Base-by-base conservation (phyloP, 2,888 invertebrate species). In the Chymomyza amoena region DNA sequence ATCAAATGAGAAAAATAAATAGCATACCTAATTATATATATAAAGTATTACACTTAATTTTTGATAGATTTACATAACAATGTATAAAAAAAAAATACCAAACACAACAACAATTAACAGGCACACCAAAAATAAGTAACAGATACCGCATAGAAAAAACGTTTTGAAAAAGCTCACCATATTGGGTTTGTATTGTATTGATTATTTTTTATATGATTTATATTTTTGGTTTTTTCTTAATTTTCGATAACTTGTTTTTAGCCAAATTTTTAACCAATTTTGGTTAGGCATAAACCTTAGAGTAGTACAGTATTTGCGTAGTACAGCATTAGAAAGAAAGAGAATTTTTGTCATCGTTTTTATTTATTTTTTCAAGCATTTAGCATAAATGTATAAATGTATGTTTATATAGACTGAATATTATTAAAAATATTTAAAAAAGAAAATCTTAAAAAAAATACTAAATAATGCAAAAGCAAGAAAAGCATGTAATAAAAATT, bases 381-480 rank as follows among this genome's bases (percentile, higher is more conserved):
- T 84, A 79, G 81, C 78, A 76, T 87, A 81, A 75, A 81, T 83
- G 86, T 83, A 83, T 87, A 84, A 87, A 87, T 87, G 85, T 80
- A 83, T 84, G 81, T 87, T 87, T 87, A 87, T 82, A 84, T 84
- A 84, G 84, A 84, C 84, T 84, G 84, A 84, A 87, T 84, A 84
- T 87, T 84, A 87, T 83, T 84, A 87, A 84, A 84, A 77, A 70
- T 70, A 63, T 73, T 59, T 20, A 70, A 69, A 80, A 59, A 68
- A 59, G 56, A 64, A 52, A 25, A 70, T 62, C 60, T 18, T 25
- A 25, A 63, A 60, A 45, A 16, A 64, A 63, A 64, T 66, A 39
- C 45, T 20, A 66, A 50, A 71, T 61, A 28, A 63, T 64, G 66
- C 61, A 39, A 65, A 64, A 56, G 63, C 59, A 25, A 66, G 71